These are phyloP conservation scores for Reticulitermes speratus DNA, from an alignment of 1,140 invertebrate genomes.

Conservation along the genomic window DNA sequence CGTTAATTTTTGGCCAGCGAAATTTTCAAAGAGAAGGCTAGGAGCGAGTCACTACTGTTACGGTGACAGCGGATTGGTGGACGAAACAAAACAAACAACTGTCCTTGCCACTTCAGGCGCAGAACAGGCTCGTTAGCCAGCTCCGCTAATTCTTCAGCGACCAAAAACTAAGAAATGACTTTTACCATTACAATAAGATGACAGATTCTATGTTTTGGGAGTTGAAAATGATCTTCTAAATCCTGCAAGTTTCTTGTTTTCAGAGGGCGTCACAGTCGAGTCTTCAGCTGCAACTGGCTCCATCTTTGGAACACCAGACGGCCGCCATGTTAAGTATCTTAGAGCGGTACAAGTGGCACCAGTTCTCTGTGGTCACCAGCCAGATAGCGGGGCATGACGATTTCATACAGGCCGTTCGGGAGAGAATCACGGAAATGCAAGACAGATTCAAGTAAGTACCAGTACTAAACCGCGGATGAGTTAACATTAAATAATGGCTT, in stretches of 20 bases:
- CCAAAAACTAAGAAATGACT: too few relatives aligned
- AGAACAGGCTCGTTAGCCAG: too few relatives aligned
- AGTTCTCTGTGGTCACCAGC: constrained; percentile 53
- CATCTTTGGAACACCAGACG: constrained; percentile 56
- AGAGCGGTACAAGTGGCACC: constrained; percentile 57
- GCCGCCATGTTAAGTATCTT: constrained; percentile 55
- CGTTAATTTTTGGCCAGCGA: too few relatives aligned
- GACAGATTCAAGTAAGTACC: constrained; percentile 43
- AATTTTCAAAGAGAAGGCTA: too few relatives aligned
- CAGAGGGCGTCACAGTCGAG: constrained; percentile 41
- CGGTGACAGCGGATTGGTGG: too few relatives aligned
- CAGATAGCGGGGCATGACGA: constrained; percentile 56
- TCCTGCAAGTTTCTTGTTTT: constrained; percentile 9
- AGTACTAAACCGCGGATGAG: not conserved
- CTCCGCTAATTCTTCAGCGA: too few relatives aligned
- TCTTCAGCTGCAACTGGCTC: constrained; percentile 54
- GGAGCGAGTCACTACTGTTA: too few relatives aligned
- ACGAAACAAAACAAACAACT: too few relatives aligned
- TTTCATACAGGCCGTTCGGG: constrained; percentile 54
- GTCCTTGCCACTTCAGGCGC: too few relatives aligned
- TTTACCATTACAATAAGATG: not conserved
- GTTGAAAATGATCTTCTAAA: not conserved
- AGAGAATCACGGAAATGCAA: constrained; percentile 43
- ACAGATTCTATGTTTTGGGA: not conserved
- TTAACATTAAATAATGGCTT: too few relatives aligned